Conservation (phyloP, 2,888 invertebrate species). For the Periphyllus acericola region DNA sequence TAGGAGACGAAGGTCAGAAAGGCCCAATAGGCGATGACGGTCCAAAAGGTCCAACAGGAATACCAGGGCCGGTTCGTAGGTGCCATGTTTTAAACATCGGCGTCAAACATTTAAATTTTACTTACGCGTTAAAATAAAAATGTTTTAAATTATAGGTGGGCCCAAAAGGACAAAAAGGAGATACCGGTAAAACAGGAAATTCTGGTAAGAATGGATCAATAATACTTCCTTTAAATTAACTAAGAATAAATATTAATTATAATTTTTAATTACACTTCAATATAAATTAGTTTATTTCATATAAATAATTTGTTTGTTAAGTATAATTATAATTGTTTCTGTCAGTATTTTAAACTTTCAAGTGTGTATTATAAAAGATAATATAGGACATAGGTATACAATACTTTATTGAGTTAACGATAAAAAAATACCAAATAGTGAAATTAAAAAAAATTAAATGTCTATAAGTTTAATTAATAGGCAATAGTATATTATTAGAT, state of each 20-base stretch:
- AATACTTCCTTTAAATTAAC: background rate
- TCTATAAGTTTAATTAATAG: background rate
- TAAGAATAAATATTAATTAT: no score
- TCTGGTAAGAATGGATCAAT: slow-evolving; percentile 32
- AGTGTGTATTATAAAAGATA: no score
- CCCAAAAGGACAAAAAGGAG: slow-evolving; percentile 59
- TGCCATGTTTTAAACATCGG: slow-evolving; percentile 10
- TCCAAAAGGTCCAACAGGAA: slow-evolving; percentile 50
- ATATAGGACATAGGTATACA: no score
- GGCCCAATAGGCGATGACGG: slow-evolving; percentile 49
- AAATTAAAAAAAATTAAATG: no score
- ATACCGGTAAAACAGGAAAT: slow-evolving; percentile 41
- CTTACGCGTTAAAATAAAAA: slow-evolving; percentile 3
- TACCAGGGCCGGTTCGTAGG: slow-evolving; percentile 60
- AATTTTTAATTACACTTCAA: background rate
- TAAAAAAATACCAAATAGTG: no score
- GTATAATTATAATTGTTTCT: no score
- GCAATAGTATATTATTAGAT: background rate
- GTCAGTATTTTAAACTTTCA: no score
- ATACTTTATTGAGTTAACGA: no score
- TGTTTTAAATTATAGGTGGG: slow-evolving; percentile 43
- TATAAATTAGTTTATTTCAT: background rate
- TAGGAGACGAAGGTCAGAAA: slow-evolving; percentile 40
- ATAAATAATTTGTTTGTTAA: no score
- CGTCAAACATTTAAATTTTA: background rate